A percentile compares a stretch with the other conserved stretches of the same genome.
Conservation (phyloP, 2,888 invertebrate genomes). For the Anorthoa munda region DNA sequence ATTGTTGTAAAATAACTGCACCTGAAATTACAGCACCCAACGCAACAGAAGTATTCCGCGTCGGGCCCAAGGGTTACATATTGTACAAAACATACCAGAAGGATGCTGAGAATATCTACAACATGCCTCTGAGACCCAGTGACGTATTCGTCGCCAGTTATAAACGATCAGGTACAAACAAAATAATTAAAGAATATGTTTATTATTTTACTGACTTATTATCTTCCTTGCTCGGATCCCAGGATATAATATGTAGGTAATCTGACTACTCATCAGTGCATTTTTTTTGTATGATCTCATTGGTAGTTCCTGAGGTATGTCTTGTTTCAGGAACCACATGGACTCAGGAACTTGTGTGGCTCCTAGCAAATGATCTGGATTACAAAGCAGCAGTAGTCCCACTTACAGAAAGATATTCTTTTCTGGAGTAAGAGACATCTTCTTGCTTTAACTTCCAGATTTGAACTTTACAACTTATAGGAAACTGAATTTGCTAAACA, state of each 20-base stretch:
- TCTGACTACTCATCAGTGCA: too few species aligned
- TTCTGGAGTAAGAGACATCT: constrained; percentile 92
- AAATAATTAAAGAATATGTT: background rate
- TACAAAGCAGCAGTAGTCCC: constrained; percentile 72
- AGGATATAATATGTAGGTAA: background rate
- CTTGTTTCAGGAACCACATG: constrained; percentile 90
- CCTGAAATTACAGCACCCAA: constrained; percentile 4
- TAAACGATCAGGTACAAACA: constrained; percentile 92
- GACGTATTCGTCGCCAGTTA: constrained; percentile 93
- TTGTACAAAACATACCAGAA: constrained; percentile 58
- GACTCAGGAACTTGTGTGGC: constrained; percentile 94
- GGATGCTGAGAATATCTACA: constrained; percentile 91
- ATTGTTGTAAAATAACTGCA: too few species aligned
- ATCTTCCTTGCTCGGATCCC: background rate
- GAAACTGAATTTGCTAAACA: background rate
- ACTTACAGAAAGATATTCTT: constrained; percentile 91
- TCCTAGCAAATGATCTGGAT: constrained; percentile 91
- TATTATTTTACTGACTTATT: background rate
- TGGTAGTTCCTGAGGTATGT: constrained; percentile 87
- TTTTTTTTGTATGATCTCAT: too few species aligned
- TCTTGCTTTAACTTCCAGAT: background rate
- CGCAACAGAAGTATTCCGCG: constrained; percentile 8
- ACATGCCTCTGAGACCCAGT: constrained; percentile 91
- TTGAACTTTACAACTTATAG: background rate
- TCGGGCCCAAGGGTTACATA: constrained; percentile 54